Conservation (phyloP, 2,888 invertebrate genomes). For the Blastobasis lacticolella region DNA sequence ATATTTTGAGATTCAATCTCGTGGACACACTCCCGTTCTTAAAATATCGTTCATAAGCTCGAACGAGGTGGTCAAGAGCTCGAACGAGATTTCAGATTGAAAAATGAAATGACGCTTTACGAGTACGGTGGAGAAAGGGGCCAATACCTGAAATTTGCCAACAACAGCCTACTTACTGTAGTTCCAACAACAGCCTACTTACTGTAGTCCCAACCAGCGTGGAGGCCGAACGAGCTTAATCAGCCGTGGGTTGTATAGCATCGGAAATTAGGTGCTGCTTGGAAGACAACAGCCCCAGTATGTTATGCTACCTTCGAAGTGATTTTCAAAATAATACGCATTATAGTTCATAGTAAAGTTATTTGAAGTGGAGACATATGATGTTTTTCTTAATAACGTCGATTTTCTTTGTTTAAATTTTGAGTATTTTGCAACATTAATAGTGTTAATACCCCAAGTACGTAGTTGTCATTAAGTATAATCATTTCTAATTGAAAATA, state of each 20-base stretch:
- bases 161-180: conserved; percentile 10
- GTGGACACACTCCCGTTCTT: too few species aligned
- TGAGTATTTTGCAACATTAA: too few species aligned
- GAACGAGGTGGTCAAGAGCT: too few species aligned
- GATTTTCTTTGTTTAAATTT: too few species aligned
- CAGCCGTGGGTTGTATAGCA: conserved; percentile 13
- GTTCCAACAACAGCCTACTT: conserved; percentile 12
- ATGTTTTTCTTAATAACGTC: too few species aligned
- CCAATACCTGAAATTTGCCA: conserved; percentile 10
- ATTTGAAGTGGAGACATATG: too few species aligned
- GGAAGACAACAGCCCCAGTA: conserved; percentile 10
- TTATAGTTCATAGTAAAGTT: too few species aligned
- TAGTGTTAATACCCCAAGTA: too few species aligned
- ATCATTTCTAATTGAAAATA: too few species aligned
- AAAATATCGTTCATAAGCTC: too few species aligned
- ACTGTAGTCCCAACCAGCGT: conserved; percentile 14
- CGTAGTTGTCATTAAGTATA: too few species aligned
- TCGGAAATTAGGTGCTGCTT: conserved; percentile 13
- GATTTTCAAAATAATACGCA: conserved; percentile 9
- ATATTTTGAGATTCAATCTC: too few species aligned
- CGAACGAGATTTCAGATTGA: neutral
- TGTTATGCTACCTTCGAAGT: conserved; percentile 13
- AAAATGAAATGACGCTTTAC: conserved; percentile 10
- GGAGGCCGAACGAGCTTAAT: conserved; percentile 15
- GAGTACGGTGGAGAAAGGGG: conserved; percentile 8